Evolutionary conservation across 2,888 invertebrate species (phyloP), one percentile per base, ranked within the genome.

Genomic region (Epirrhoe tristata): DNA sequence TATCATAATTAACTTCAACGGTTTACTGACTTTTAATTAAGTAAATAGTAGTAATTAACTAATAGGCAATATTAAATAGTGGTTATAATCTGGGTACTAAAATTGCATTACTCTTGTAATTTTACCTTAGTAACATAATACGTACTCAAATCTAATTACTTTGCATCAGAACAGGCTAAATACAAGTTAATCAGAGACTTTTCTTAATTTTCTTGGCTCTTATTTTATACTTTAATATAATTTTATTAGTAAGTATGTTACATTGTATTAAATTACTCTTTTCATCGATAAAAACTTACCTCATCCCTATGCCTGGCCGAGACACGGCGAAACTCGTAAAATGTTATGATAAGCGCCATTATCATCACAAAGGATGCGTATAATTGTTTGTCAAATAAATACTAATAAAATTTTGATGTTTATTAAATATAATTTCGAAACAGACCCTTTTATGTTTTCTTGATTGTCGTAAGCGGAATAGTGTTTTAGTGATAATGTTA

Each of bases 361-460:
- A 91, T 88, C 87, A 92, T 91, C 90, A 91, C 92, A 93, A 93
- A 91, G 85, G 91, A 88, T 85, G 86, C 91, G 86, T 90, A 89
- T 93, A 90, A 92, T 93, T 93, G 91, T 93, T 93, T 93, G 93
- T 93, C 93, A 92, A 91, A 93, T 93, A 93, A 93, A 93, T 93
- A 90, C 80, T 89, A 92, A 91, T 91, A 92, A 92, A 91, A 88
- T 81, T 84, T 87, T 85, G 86, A 90, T 89, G 89, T 92, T 91
- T 92, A 93, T 92, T 91, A 91, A 93, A 91, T 90, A 91, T 89
- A 89, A 90, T 86, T 86, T 86, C 77, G 76, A 84, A 87, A 86
- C 84, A 80, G 79, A 78, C 78, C 67, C 80, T 80, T 84, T 86
- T 87, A 86, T 81, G 81, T 78, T 74, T 75, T 76, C 75, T 81